Evolutionary conservation across 2,888 invertebrate genomes (phyloP).

Genomic region (Flexamia atlantica): DNA sequence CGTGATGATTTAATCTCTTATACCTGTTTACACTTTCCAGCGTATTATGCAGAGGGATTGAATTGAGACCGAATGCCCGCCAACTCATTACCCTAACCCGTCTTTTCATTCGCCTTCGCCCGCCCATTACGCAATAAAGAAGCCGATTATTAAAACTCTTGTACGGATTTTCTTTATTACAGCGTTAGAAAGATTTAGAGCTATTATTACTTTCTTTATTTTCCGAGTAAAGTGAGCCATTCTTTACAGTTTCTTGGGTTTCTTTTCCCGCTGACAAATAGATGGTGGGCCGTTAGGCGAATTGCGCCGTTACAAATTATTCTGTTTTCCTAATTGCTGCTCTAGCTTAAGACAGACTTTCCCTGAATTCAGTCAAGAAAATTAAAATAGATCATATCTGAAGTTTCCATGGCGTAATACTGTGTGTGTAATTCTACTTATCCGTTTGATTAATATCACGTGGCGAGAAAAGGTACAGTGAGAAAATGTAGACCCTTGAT

Average conservation of each 20-base stretch:
- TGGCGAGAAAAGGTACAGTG: no score
- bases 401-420: no score
- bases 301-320: constrained; percentile 18
- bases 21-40: constrained; percentile 56
- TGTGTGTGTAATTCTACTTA: no score
- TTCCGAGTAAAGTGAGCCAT: constrained; percentile 18
- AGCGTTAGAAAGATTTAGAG: constrained; percentile 24
- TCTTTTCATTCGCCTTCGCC: constrained; percentile 6
- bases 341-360: no score
- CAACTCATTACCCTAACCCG: constrained; percentile 23
- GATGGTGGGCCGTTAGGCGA: background rate
- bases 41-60: constrained; percentile 13
- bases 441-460: no score
- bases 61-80: constrained; percentile 13
- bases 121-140: constrained; percentile 44
- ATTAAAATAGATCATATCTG: no score
- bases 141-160: constrained; percentile 34
- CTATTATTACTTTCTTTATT: constrained; percentile 50
- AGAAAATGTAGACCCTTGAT: no score
- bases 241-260: constrained; percentile 5
- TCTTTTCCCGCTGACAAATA: constrained; percentile 18
- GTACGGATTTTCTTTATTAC: constrained; percentile 36
- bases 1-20: constrained; percentile 56
- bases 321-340: constrained; percentile 14
- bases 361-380: background rate